Evolutionary conservation across 2,113 vertebrate species (phyloP).

Genomic region (Saimiri boliviensis): DNA sequence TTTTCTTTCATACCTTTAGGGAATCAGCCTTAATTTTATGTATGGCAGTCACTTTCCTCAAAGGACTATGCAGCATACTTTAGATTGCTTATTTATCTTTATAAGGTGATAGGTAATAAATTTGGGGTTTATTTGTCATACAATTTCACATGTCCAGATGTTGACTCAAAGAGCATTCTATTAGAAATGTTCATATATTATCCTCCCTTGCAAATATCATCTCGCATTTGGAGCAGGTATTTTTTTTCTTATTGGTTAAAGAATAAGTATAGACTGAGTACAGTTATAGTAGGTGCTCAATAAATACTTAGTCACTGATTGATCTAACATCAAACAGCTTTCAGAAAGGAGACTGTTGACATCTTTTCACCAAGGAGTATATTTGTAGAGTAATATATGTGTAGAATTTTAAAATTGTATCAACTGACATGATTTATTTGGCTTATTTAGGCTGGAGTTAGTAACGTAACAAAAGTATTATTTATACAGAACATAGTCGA

Average conservation of each 20-base stretch:
- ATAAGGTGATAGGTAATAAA: neutral
- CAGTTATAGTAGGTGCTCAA: neutral
- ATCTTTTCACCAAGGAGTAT: constrained; percentile 39
- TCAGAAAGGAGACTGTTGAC: neutral
- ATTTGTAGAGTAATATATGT: constrained; percentile 57
- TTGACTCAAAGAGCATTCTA: constrained; percentile 31
- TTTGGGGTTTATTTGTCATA: constrained; percentile 7
- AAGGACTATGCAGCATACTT: constrained; percentile 52
- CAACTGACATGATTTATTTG: constrained; percentile 46
- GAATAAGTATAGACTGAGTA: neutral
- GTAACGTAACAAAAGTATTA: constrained; percentile 21
- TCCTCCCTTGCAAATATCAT: neutral
- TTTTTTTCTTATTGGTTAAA: constrained; percentile 25
- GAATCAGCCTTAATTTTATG: constrained; percentile 53
- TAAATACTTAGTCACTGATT: constrained; percentile 1
- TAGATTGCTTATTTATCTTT: constrained; percentile 52
- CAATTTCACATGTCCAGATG: constrained; percentile 21
- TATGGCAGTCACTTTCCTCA: constrained; percentile 49
- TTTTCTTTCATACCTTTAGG: constrained; percentile 11
- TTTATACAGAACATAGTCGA: constrained; percentile 33
- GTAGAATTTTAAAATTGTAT: constrained; percentile 39
- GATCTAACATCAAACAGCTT: neutral
- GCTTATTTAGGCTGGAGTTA: constrained; percentile 21
- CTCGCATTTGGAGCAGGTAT: constrained; percentile 10
- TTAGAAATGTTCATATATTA: constrained; percentile 34